A percentile compares a stretch with the other conserved stretches of the same genome.
These are phyloP conservation scores for Mareca strepera DNA, from an alignment of 2,797 vertebrate genomes.

Conservation along the genomic window DNA sequence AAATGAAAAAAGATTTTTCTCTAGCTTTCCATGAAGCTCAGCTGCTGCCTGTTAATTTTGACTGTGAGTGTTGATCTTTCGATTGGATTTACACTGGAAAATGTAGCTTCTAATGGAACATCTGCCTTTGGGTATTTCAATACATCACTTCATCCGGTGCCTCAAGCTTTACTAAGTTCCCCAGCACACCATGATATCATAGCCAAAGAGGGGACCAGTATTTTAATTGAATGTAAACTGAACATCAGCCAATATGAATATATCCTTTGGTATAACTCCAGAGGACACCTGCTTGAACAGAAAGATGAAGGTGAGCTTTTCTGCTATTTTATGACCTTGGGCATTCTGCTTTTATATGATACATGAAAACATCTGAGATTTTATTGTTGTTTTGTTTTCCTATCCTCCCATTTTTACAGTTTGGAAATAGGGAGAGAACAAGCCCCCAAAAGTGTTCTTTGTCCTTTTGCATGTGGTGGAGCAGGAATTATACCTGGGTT, in stretches of 20 bases:
- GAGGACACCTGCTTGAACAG: constrained; percentile 80
- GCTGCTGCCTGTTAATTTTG: constrained; percentile 71
- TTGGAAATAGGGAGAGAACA: neutral
- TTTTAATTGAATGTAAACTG: constrained; percentile 87
- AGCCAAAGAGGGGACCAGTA: constrained; percentile 86
- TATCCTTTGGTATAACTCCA: constrained; percentile 90
- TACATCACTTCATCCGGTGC: constrained; percentile 54
- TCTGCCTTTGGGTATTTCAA: constrained; percentile 53
- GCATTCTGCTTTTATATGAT: neutral
- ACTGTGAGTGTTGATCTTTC: constrained; percentile 60
- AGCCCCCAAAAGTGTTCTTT: neutral
- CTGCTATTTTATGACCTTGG: neutral
- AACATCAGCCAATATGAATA: constrained; percentile 72
- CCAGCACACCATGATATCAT: constrained; percentile 78
- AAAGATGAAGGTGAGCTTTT: constrained; percentile 76
- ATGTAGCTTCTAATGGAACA: constrained; percentile 67
- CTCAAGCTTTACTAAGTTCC: constrained; percentile 63
- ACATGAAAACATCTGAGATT: neutral
- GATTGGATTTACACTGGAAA: constrained; percentile 65
- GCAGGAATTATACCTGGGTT: neutral
- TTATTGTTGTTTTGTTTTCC: neutral
- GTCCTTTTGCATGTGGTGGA: neutral
- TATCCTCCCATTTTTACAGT: neutral
- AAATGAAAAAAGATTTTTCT: constrained; percentile 58
- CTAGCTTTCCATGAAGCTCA: constrained; percentile 79